Evolutionary conservation across 2,888 invertebrate species (phyloP).

Genomic region (Clusia tigrina): DNA sequence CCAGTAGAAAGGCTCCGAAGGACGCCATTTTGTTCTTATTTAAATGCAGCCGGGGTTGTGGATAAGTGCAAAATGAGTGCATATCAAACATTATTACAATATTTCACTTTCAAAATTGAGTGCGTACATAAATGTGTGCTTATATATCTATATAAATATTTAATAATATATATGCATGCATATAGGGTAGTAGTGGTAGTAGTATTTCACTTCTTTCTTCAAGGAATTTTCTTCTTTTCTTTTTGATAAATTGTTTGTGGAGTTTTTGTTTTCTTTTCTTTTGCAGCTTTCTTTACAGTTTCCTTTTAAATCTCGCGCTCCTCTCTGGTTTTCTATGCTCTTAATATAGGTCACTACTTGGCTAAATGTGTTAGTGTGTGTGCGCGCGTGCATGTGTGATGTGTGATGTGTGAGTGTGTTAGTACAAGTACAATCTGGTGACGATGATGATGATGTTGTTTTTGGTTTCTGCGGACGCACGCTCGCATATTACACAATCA

Average conservation of each 20-base stretch:
- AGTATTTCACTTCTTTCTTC: neutral
- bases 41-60: constrained; percentile 8
- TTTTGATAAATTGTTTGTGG: too few relatives aligned
- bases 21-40: neutral
- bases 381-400: constrained; percentile 33
- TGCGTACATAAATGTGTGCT: neutral
- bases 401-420: constrained; percentile 24
- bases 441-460: constrained; percentile 19
- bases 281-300: too few relatives aligned
- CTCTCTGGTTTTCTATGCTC: neutral
- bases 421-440: too few relatives aligned
- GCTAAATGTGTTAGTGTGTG: constrained; percentile 26
- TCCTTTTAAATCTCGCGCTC: neutral
- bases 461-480: constrained; percentile 2
- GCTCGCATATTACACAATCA: constrained; percentile 45
- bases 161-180: neutral
- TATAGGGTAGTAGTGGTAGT: too few relatives aligned
- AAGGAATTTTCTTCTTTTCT: neutral
- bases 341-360: constrained; percentile 3
- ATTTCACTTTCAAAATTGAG: constrained; percentile 7
- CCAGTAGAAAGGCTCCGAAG: constrained; percentile 30
- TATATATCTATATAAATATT: neutral
- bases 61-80: constrained; percentile 22
- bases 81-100: too few relatives aligned
- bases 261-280: too few relatives aligned